Percentiles rank a stretch among this genome's conserved stretches.
phyloP scores from a whole-genome alignment of 2,888 invertebrate species.

The Trissolcus brochymenae region DNA sequence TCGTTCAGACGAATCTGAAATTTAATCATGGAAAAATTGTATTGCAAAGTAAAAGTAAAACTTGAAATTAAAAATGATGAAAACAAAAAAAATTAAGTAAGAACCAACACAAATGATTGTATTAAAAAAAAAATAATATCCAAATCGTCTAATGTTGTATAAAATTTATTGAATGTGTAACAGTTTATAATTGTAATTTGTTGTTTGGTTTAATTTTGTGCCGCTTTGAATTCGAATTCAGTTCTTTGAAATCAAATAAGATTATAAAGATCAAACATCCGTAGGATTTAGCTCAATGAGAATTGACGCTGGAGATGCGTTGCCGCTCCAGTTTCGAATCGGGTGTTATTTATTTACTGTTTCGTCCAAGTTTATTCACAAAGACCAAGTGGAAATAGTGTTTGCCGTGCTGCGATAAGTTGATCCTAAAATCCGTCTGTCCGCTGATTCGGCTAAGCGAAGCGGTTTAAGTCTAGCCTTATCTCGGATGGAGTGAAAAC shows the following conservation, averaged over 20 bases:
- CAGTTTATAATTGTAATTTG: too few species aligned
- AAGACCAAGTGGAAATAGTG: constrained; percentile 51
- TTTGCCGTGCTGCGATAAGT: constrained; percentile 30
- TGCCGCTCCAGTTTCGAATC: not conserved
- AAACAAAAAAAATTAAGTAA: too few species aligned
- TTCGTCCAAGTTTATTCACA: constrained; percentile 6
- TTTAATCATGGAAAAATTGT: too few species aligned
- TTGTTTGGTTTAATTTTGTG: not conserved
- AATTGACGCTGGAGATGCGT: constrained; percentile 31
- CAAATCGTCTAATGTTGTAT: too few species aligned
- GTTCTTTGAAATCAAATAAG: too few species aligned
- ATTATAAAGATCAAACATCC: constrained; percentile 28
- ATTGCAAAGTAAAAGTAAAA: too few species aligned
- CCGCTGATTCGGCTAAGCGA: constrained; percentile 71
- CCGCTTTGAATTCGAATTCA: not conserved
- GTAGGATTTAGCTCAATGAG: constrained; percentile 53
- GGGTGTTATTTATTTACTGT: constrained; percentile 29
- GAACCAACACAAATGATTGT: too few species aligned
- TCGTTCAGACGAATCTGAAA: too few species aligned
- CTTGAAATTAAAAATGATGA: too few species aligned
- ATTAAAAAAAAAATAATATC: too few species aligned
- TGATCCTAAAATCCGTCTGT: constrained; percentile 28
- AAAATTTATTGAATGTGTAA: too few species aligned
- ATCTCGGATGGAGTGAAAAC: constrained; percentile 61
- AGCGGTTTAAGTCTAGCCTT: constrained; percentile 71